Evolutionary conservation across 2,797 vertebrate species (phyloP).

Genomic region (Falco columbarius): DNA sequence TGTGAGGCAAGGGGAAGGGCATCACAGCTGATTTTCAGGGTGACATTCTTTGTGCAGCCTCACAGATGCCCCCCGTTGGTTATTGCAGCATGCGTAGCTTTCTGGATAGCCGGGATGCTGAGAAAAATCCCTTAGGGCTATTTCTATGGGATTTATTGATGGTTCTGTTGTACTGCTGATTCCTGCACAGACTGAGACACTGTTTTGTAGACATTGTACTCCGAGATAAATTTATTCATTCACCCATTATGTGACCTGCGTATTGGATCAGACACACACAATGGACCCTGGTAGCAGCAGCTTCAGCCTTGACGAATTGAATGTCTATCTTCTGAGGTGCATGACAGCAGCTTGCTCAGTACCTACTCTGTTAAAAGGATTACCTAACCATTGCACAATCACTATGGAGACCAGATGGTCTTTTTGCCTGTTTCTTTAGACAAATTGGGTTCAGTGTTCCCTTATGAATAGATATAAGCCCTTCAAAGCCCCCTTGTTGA

Average conservation of each 20-base stretch:
- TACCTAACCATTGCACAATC: conserved; percentile 42
- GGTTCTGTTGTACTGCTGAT: conserved; percentile 10
- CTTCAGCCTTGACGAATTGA: background rate
- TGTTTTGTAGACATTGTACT: conserved; percentile 4
- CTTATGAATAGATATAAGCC: conserved; percentile 43
- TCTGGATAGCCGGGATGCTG: background rate
- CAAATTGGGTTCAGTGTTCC: conserved; percentile 6
- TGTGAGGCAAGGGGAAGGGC: background rate
- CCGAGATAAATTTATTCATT: conserved; percentile 24
- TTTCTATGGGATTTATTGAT: conserved; percentile 51
- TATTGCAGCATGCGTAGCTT: background rate
- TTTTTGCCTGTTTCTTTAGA: conserved; percentile 58
- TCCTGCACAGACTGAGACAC: background rate
- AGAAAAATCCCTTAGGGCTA: background rate
- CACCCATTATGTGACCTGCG: conserved; percentile 29
- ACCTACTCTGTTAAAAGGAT: conserved; percentile 54
- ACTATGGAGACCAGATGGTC: conserved; percentile 68
- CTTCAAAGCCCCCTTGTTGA: conserved; percentile 18
- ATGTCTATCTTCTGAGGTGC: conserved; percentile 19
- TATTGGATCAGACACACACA: background rate
- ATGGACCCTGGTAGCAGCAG: background rate
- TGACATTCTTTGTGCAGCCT: background rate
- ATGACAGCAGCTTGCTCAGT: conserved; percentile 40
- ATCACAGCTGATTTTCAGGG: background rate
- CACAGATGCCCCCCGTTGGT: background rate